phyloP scores from a whole-genome alignment of 2,797 vertebrate genomes.

The Glossophaga mutica region DNA sequence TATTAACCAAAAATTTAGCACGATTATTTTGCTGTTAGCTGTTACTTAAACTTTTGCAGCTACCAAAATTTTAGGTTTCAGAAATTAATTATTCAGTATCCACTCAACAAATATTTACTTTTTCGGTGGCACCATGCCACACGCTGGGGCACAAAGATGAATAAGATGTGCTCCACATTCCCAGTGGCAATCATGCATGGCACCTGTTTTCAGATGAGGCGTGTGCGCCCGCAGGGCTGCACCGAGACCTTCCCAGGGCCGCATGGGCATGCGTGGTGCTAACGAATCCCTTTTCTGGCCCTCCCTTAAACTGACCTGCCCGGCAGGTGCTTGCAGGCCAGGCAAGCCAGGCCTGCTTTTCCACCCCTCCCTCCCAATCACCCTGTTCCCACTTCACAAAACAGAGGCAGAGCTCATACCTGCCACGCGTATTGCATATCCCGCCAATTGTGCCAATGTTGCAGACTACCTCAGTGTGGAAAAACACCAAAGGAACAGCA shows the following conservation, averaged over 20 bases:
- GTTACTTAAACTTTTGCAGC: constrained; percentile 30
- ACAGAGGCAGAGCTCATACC: background rate
- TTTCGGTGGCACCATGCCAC: background rate
- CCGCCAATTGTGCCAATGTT: background rate
- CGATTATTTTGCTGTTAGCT: background rate
- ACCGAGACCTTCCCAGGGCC: background rate
- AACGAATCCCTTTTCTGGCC: background rate
- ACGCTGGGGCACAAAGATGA: background rate
- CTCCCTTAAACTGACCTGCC: background rate
- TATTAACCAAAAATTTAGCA: constrained; percentile 23
- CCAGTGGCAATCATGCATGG: background rate
- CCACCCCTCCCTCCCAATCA: background rate
- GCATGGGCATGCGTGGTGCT: background rate
- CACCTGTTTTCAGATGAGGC: background rate
- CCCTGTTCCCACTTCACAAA: background rate
- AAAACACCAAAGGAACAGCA: background rate
- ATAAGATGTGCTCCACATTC: background rate
- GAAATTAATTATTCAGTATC: constrained; percentile 8
- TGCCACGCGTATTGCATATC: background rate
- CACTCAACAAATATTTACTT: constrained; percentile 44
- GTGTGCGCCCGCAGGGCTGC: background rate
- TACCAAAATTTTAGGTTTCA: background rate
- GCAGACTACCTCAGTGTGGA: background rate
- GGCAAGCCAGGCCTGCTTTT: background rate
- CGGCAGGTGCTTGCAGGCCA: background rate